These are phyloP conservation scores for Thymallus thymallus DNA, from an alignment of 2,113 vertebrate species.

Conservation along the genomic window DNA sequence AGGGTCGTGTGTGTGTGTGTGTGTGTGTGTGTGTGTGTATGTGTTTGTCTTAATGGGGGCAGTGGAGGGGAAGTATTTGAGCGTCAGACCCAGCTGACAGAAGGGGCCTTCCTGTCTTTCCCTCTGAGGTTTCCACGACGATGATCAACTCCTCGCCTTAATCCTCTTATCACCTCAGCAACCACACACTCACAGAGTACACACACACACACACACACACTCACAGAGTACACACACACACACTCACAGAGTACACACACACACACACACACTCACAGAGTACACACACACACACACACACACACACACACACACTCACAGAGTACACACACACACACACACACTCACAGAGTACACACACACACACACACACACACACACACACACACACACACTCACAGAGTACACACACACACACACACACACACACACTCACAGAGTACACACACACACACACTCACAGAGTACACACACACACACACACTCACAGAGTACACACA, in stretches of 20 bases:
- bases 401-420: neutral
- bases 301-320: conserved; percentile 48
- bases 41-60: conserved; percentile 20
- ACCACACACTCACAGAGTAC: conserved; percentile 41
- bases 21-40: conserved; percentile 17
- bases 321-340: neutral
- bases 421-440: no score
- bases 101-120: conserved; percentile 71
- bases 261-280: neutral
- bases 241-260: conserved; percentile 37
- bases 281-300: no score
- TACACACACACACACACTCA: conserved; percentile 33
- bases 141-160: conserved; percentile 72
- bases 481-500: no score
- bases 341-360: neutral
- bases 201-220: neutral
- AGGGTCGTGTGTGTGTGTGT: conserved; percentile 35
- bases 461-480: conserved; percentile 1
- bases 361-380: no score
- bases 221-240: neutral
- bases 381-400: conserved; percentile 48
- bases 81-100: conserved; percentile 68
- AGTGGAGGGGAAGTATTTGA: conserved; percentile 63
- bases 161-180: conserved; percentile 51
- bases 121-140: conserved; percentile 69